Evolutionary conservation across 1,140 invertebrate species (phyloP), one percentile per base, ranked within the genome.

Genomic region (Caligus rogercresseyi): DNA sequence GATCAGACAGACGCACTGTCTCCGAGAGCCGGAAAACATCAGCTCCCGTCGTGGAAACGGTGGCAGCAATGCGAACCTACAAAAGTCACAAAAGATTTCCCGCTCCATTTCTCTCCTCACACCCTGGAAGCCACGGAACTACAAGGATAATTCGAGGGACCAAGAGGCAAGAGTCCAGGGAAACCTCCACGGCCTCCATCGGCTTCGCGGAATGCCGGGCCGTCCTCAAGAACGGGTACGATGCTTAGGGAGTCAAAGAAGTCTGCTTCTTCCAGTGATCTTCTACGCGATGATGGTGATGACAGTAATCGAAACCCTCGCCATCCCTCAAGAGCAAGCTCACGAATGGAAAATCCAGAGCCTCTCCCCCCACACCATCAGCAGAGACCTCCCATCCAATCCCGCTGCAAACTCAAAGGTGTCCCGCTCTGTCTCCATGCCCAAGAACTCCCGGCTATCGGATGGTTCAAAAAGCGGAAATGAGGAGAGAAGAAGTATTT

Each of bases 91-190:
- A 26, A 69, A 68, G 53, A 68, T 87, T n/a, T 85, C 84, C 1
- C 79, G 86, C 43, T 87, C 84, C 25, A 85, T 88, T 65, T 87
- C 85, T 2, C 81, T 88, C 52, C 76, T 87, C 64, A 84, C 86
- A 0, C 86, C 86, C 0, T 89, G 86, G 85, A 81, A 81, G 62
- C 86, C 86, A 0, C 78, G 81, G 52, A 83, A 69, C 56, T 67
- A 68, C 56, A 25, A 64, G 3, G 67, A 67, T 61, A 66, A 19
- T 66, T 62, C 20, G 67, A 69, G 51, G 65, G 60, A n/a, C 67
- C 57, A 16, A 25, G 23, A 16, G 25, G 51, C 21, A 24, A 54
- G 54, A 61, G 53, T 66, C 61, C 66, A 66, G 57, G 52, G 15
- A 55, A 63, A 25, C 61, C 61, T 54, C 60, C 60, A 62, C 60